These are phyloP conservation scores for Gonioctena quinquepunctata DNA, from an alignment of 1,140 invertebrate genomes.

Conservation along the genomic window DNA sequence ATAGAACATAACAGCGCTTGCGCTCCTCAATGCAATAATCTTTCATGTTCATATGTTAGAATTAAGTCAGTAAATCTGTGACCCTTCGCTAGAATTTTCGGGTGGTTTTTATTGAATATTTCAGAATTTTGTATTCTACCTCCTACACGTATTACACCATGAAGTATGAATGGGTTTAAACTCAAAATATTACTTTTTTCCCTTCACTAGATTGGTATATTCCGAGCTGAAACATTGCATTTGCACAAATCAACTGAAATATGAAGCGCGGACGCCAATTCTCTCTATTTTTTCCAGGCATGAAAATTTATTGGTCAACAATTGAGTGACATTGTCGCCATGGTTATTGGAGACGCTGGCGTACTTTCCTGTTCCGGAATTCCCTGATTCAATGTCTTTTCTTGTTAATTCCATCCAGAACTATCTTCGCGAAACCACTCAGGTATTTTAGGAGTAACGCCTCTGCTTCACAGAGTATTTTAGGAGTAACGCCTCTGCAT, in stretches of 20 bases:
- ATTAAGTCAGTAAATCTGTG: conserved; percentile 25
- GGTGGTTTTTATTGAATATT: conserved; percentile 19
- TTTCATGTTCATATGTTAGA: not conserved
- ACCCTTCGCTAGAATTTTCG: conserved; percentile 28
- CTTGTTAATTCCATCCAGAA: conserved; percentile 4
- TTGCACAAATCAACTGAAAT: conserved; percentile 20
- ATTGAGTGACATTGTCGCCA: too few relatives aligned
- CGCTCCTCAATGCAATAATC: conserved; percentile 17
- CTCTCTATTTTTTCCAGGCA: not conserved
- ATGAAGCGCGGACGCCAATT: conserved; percentile 1
- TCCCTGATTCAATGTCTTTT: not conserved
- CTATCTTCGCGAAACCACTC: conserved; percentile 18
- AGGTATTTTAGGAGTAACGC: too few relatives aligned
- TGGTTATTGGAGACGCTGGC: not conserved
- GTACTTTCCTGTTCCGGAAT: not conserved
- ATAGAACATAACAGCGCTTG: conserved; percentile 35
- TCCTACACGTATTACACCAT: not conserved
- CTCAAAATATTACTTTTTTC: not conserved
- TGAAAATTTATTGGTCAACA: too few relatives aligned
- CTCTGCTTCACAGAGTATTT: conserved; percentile 36
- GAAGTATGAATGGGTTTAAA: not conserved
- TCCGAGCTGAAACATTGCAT: conserved; percentile 19
- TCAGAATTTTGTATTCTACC: not conserved
- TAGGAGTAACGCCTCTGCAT: conserved; percentile 38
- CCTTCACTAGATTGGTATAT: conserved; percentile 16